Percentiles rank a stretch among this genome's conserved stretches.
phyloP scores from a whole-genome alignment of 2,888 invertebrate genomes.

The Leucophora obtusa region DNA sequence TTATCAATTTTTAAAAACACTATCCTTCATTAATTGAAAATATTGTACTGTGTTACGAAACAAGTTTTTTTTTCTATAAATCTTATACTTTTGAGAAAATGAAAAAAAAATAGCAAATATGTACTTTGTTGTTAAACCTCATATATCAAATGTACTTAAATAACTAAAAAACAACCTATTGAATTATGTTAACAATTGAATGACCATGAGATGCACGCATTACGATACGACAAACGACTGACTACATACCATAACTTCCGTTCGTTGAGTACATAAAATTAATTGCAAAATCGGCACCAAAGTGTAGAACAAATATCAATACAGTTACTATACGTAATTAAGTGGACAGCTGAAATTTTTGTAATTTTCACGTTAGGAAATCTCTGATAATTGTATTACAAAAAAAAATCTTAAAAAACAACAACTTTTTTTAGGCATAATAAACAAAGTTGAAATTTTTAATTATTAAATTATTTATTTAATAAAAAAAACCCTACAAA shows the following conservation, averaged over 20 bases:
- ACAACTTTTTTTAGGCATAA: too few relatives aligned
- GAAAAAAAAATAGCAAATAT: conserved; percentile 3
- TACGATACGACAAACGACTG: conserved; percentile 43
- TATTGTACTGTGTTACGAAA: not conserved
- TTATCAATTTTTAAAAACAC: too few relatives aligned
- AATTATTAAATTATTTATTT: too few relatives aligned
- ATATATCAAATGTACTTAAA: conserved; percentile 22
- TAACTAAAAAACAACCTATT: conserved; percentile 1
- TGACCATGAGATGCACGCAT: conserved; percentile 62
- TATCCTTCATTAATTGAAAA: not conserved
- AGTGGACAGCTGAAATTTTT: too few relatives aligned
- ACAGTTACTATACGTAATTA: not conserved
- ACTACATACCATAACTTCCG: conserved; percentile 49
- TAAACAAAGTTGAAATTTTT: too few relatives aligned
- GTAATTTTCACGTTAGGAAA: too few relatives aligned
- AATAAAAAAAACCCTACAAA: too few relatives aligned
- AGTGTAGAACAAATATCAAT: not conserved
- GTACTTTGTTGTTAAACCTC: conserved; percentile 3
- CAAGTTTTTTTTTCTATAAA: not conserved
- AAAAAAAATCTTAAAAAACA: too few relatives aligned
- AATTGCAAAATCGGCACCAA: not conserved
- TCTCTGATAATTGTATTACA: too few relatives aligned
- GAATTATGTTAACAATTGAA: conserved; percentile 55
- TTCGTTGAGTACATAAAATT: conserved; percentile 22
- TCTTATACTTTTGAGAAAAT: not conserved